Conservation (phyloP, 92 coral and sea anemone genomes). For the Meandrina meandrites region DNA sequence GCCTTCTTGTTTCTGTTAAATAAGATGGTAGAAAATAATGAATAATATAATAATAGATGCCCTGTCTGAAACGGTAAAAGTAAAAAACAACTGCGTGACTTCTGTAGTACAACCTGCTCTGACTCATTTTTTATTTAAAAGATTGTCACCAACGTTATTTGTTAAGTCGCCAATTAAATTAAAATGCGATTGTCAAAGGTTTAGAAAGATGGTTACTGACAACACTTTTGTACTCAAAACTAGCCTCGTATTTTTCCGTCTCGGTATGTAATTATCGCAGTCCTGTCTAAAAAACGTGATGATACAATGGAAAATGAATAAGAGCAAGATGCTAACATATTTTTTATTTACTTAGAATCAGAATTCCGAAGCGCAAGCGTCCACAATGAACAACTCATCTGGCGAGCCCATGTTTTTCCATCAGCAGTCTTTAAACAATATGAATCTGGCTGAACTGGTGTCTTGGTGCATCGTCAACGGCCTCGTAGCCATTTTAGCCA, state of each 20-base stretch:
- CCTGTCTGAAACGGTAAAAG: background rate
- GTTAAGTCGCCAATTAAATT: background rate
- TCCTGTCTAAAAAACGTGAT: background rate
- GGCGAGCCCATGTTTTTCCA: background rate
- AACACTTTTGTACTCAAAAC: background rate
- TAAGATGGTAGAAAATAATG: too few species aligned
- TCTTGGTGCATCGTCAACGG: slow-evolving; percentile 21
- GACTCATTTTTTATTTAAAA: background rate
- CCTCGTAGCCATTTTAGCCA: slow-evolving; percentile 17
- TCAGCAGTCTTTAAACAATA: background rate
- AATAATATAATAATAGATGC: background rate
- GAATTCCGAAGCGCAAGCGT: background rate
- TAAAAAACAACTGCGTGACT: background rate
- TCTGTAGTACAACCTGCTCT: background rate
- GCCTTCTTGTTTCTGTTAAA: background rate
- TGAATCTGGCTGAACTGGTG: slow-evolving; percentile 16
- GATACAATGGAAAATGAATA: background rate
- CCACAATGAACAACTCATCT: slow-evolving; percentile 24
- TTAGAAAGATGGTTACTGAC: background rate
- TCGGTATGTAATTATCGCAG: background rate
- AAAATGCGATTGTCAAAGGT: background rate
- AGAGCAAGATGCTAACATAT: too few species aligned
- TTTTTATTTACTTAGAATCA: background rate
- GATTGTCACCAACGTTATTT: background rate
- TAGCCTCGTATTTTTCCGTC: background rate